Percentiles rank a stretch among this genome's conserved stretches.
Evolutionary conservation across 2,888 invertebrate species (phyloP).

Genomic region (Resseliella maxima): DNA sequence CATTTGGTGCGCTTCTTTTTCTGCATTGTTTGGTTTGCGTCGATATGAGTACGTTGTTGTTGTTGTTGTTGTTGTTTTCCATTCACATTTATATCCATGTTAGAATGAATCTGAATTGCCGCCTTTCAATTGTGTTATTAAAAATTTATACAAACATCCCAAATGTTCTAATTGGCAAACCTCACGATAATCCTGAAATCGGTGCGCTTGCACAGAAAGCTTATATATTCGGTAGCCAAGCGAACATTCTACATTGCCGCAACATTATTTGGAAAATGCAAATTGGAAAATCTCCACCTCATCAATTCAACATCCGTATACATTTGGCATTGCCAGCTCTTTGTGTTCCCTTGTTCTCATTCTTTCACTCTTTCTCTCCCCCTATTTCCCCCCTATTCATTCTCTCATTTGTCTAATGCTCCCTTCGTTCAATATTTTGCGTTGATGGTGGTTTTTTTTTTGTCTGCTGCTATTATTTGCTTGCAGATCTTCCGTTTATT

Average conservation of each 20-base stretch:
- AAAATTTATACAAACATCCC: constrained; percentile 36
- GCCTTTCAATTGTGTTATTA: not conserved
- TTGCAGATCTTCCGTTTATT: constrained; percentile 40
- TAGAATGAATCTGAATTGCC: not conserved
- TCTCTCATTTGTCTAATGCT: too few species aligned
- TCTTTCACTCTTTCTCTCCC: not conserved
- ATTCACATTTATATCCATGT: not conserved
- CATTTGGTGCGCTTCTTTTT: not conserved
- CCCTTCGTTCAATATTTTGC: too few species aligned
- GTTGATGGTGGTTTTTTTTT: not conserved
- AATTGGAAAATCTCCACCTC: constrained; percentile 53
- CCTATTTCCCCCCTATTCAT: too few species aligned
- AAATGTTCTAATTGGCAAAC: constrained; percentile 50
- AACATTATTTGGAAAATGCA: not conserved
- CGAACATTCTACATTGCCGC: not conserved
- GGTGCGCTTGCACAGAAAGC: not conserved
- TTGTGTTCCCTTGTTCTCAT: not conserved
- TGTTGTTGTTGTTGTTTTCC: not conserved
- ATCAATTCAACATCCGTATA: constrained; percentile 26
- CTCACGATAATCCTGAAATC: constrained; percentile 30
- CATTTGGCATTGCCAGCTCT: not conserved
- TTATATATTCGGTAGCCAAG: not conserved
- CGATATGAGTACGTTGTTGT: not conserved
- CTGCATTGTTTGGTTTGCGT: not conserved
- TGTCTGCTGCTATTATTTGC: constrained; percentile 16